Percentiles rank a stretch among this genome's conserved stretches.
Evolutionary conservation across 2,797 vertebrate species (phyloP).

Genomic region (Phyllotis vaccarum): DNA sequence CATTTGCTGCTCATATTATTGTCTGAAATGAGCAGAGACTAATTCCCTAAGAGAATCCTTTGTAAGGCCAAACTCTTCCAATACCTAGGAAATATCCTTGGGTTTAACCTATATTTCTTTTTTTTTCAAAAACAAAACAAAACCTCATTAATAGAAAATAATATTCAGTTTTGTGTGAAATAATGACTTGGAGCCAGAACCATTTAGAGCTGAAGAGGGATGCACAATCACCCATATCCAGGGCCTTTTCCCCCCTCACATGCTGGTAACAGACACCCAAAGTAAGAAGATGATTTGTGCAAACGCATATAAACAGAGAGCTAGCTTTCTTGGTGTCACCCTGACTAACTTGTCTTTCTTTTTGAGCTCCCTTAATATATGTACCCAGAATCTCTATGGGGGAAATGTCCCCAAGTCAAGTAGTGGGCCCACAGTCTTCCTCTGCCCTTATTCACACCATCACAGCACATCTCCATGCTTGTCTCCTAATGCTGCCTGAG

Average conservation of each 20-base stretch:
- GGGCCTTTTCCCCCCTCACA: fast-evolving
- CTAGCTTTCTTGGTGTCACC: not conserved
- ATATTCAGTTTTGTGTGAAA: constrained; percentile 53
- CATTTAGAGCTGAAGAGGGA: not conserved
- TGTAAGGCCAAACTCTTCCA: not conserved
- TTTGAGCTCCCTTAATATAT: not conserved
- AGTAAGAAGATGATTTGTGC: not conserved
- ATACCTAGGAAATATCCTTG: fast-evolving
- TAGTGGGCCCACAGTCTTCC: not conserved
- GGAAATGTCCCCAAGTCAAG: not conserved
- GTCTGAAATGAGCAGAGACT: not conserved
- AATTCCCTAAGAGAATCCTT: not conserved
- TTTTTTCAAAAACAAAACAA: not conserved
- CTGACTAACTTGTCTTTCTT: not conserved
- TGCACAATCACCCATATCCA: not conserved
- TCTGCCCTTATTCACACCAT: too few species aligned
- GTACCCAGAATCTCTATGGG: not conserved
- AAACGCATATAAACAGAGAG: not conserved
- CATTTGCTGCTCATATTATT: not conserved
- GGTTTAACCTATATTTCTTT: not conserved
- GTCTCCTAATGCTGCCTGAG: not conserved
- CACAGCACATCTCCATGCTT: not conserved
- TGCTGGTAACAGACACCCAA: not conserved
- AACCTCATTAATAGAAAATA: not conserved
- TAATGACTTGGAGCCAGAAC: not conserved